These are phyloP conservation scores for Lepeophtheirus nordmannii DNA, from an alignment of 2,888 invertebrate genomes.

Conservation along the genomic window DNA sequence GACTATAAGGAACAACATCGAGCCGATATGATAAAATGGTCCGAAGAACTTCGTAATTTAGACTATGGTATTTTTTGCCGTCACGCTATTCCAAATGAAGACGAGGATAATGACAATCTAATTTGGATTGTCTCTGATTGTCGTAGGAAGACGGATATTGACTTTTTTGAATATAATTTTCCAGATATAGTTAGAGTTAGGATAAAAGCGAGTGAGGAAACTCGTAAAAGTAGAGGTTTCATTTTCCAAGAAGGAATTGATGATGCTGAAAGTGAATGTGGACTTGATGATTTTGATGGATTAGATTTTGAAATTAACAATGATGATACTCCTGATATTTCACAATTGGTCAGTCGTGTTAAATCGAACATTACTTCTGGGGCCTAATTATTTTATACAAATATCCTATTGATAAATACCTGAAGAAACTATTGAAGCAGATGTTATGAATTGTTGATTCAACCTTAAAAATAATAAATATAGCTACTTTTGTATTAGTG, in stretches of 20 bases:
- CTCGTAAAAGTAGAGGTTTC: conserved; percentile 1
- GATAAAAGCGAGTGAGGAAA: not conserved
- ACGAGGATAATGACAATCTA: too few species aligned
- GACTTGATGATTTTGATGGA: not conserved
- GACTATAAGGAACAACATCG: conserved; percentile 17
- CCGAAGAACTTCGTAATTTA: not conserved
- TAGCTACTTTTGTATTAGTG: too few species aligned
- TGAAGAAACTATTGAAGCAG: too few species aligned
- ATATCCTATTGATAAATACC: too few species aligned
- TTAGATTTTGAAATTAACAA: conserved; percentile 9
- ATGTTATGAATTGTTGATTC: too few species aligned
- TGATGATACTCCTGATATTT: not conserved
- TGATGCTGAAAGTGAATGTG: conserved; percentile 21
- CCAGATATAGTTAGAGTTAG: not conserved
- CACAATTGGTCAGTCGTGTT: too few species aligned
- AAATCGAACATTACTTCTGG: too few species aligned
- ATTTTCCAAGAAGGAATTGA: conserved; percentile 9
- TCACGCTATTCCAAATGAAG: not conserved
- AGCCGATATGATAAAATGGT: conserved; percentile 15
- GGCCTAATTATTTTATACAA: too few species aligned
- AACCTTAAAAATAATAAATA: too few species aligned
- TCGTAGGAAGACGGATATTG: conserved; percentile 3
- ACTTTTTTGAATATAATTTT: conserved; percentile 7
- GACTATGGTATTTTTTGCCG: conserved; percentile 6
- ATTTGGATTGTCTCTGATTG: conserved; percentile 19